These are phyloP conservation scores for Poliocrania exsul DNA, from an alignment of 2,797 vertebrate species.

Conservation along the genomic window DNA sequence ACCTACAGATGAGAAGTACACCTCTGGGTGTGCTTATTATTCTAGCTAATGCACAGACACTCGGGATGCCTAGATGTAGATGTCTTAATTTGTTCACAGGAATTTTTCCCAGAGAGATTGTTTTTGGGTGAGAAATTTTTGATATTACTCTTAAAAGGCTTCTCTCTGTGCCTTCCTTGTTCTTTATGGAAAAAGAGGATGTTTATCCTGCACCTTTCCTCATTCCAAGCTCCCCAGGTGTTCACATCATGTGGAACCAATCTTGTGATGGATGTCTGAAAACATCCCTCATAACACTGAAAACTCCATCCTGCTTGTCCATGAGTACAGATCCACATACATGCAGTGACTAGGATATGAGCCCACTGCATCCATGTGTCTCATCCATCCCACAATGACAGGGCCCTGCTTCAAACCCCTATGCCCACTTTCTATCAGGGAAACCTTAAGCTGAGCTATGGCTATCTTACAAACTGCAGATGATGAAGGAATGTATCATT, in stretches of 20 bases:
- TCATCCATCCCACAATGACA: background rate
- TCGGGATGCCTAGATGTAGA: background rate
- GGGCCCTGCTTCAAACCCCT: background rate
- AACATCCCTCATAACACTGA: background rate
- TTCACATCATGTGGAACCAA: background rate
- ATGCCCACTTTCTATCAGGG: background rate
- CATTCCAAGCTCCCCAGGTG: background rate
- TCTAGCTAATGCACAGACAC: background rate
- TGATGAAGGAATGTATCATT: rapidly evolving
- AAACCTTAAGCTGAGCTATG: background rate
- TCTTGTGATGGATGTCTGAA: background rate
- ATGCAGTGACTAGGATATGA: background rate
- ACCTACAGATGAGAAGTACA: background rate
- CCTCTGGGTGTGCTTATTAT: background rate
- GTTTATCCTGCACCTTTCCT: background rate
- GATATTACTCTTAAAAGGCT: background rate
- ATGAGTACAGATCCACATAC: background rate
- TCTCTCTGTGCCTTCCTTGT: background rate
- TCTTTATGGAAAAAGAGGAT: background rate
- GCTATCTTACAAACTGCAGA: background rate
- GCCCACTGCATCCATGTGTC: rapidly evolving
- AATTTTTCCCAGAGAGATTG: background rate
- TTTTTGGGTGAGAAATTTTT: background rate
- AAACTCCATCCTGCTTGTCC: background rate
- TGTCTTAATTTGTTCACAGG: background rate